Conservation (phyloP, 1,140 invertebrate species). For the Proales similis region DNA sequence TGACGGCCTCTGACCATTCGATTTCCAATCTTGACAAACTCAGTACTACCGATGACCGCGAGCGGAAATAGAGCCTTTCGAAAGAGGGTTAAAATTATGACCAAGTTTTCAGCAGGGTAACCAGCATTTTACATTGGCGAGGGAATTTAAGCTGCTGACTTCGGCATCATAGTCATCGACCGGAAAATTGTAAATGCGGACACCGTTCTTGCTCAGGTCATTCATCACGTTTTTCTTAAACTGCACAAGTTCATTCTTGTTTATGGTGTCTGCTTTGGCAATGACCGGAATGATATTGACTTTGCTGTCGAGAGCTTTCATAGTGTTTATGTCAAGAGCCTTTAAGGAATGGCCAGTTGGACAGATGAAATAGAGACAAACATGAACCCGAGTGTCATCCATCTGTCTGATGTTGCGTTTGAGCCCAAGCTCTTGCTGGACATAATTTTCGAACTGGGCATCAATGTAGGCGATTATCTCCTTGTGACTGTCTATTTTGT, state of each 20-base stretch:
- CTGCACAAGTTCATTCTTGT: conserved; percentile 89
- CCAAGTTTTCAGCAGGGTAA: no score
- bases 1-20: conserved; percentile 92
- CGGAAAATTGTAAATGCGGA: conserved; percentile 93
- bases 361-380: conserved; percentile 95
- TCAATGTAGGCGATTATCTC: conserved; percentile 97
- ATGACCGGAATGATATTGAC: conserved; percentile 99
- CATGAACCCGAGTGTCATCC: conserved; percentile 90
- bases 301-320: conserved; percentile 97
- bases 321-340: conserved; percentile 90
- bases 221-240: conserved; percentile 70
- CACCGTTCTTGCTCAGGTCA: conserved; percentile 54
- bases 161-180: conserved; percentile 83
- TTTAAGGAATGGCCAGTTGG: conserved; percentile 80
- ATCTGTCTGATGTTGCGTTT: conserved; percentile 79
- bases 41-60: conserved; percentile 95
- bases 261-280: conserved; percentile 97
- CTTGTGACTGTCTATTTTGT: conserved; percentile 94
- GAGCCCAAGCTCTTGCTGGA: conserved; percentile 96
- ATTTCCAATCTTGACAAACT: conserved; percentile 84
- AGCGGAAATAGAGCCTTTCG: conserved; percentile 95
- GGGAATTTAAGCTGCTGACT: conserved; percentile 11
- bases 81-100: conserved; percentile 54
- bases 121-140: conserved; percentile 19
- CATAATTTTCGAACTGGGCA: conserved; percentile 89